phyloP scores from a whole-genome alignment of 2,888 invertebrate genomes.

The Endotricha flammealis region DNA sequence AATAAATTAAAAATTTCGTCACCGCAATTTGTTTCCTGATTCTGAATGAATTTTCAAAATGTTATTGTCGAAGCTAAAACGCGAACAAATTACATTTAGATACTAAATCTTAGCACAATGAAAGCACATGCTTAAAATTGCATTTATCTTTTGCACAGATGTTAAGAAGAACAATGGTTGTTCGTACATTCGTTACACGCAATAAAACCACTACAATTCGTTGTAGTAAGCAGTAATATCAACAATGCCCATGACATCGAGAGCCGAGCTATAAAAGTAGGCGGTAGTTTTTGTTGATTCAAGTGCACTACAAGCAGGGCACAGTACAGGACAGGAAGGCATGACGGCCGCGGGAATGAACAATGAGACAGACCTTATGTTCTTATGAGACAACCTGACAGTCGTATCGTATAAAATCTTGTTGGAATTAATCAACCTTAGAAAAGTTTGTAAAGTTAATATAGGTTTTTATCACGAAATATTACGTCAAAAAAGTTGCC shows the following conservation, averaged over 20 bases:
- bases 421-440: too few relatives aligned
- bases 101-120: not conserved
- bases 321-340: too few relatives aligned
- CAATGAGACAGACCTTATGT: slow-evolving; percentile 20
- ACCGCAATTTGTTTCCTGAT: too few relatives aligned
- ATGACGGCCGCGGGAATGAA: slow-evolving; percentile 20
- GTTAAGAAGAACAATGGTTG: slow-evolving; percentile 9
- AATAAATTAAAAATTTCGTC: too few relatives aligned
- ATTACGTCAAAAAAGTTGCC: not conserved
- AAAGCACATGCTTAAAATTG: slow-evolving; percentile 1
- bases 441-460: not conserved
- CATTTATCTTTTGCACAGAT: slow-evolving; percentile 4
- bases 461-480: too few relatives aligned
- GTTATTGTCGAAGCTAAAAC: too few relatives aligned
- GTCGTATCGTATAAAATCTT: too few relatives aligned
- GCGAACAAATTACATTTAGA: too few relatives aligned
- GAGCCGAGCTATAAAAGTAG: slow-evolving; percentile 26
- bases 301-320: slow-evolving; percentile 36
- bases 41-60: too few relatives aligned
- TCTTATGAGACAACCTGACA: too few relatives aligned
- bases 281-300: slow-evolving; percentile 47
- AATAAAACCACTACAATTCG: slow-evolving; percentile 35
- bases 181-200: slow-evolving; percentile 31
- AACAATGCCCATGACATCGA: slow-evolving; percentile 34
- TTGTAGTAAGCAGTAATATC: slow-evolving; percentile 38